Evolutionary conservation across 2,888 invertebrate genomes (phyloP).

Genomic region (Melanostoma mellinum): DNA sequence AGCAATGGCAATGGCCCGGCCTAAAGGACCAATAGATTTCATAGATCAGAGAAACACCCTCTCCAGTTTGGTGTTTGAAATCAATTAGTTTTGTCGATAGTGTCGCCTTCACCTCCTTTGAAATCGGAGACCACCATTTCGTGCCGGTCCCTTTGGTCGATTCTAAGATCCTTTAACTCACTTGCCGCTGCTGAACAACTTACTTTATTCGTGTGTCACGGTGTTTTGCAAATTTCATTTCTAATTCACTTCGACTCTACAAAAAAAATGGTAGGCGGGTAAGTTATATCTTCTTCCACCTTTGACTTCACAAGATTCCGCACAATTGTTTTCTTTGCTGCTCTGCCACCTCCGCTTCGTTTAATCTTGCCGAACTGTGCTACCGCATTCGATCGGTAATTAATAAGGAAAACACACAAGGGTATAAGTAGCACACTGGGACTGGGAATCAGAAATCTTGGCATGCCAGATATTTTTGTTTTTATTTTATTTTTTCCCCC

Average conservation of each 20-base stretch:
- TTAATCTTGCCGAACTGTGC: constrained; percentile 78
- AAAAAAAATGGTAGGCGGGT: constrained; percentile 73
- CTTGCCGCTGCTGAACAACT: constrained; percentile 64
- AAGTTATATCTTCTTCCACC: constrained; percentile 78
- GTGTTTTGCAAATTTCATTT: constrained; percentile 77
- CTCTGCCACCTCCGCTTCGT: constrained; percentile 74
- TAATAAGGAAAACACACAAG: constrained; percentile 67
- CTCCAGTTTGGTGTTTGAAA: constrained; percentile 78
- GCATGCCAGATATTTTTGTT: constrained; percentile 34
- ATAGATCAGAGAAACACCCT: constrained; percentile 62
- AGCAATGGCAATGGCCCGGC: constrained; percentile 69
- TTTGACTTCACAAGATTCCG: constrained; percentile 69
- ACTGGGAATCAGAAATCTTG: constrained; percentile 27
- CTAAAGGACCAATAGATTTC: constrained; percentile 76
- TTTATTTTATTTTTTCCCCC: constrained; percentile 47
- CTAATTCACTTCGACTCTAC: constrained; percentile 76
- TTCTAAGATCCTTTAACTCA: constrained; percentile 56
- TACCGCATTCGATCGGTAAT: constrained; percentile 74
- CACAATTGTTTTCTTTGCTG: constrained; percentile 49
- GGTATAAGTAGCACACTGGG: constrained; percentile 22
- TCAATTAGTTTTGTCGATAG: constrained; percentile 82
- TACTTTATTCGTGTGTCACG: constrained; percentile 73
- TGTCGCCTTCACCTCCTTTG: constrained; percentile 79
- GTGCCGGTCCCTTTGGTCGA: constrained; percentile 55
- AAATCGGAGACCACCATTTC: constrained; percentile 63